Conservation (phyloP, 2,797 vertebrate genomes). For the Florisuga fusca region DNA sequence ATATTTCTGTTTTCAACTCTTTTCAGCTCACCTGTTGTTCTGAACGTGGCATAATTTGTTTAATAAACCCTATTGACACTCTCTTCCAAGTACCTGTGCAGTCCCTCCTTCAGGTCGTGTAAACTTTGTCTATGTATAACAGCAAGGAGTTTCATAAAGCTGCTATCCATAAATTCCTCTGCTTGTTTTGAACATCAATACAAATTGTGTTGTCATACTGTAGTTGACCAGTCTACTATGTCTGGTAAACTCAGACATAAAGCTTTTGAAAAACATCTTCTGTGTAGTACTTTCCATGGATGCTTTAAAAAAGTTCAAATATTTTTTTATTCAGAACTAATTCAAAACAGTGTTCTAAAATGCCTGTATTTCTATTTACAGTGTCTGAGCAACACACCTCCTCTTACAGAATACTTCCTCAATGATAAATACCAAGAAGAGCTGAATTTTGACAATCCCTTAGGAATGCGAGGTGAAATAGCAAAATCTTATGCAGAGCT, state of each 20-base stretch:
- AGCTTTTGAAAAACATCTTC: not conserved
- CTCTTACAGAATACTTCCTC: constrained; percentile 96
- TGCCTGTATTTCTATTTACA: constrained; percentile 73
- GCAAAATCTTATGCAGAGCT: constrained; percentile 94
- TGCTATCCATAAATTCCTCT: not conserved
- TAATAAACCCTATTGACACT: not conserved
- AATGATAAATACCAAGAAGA: constrained; percentile 96
- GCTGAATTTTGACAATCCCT: constrained; percentile 96
- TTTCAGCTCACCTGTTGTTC: not conserved
- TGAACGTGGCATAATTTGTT: not conserved
- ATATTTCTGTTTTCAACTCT: not conserved
- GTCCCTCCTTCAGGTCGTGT: not conserved
- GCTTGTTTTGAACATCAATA: not conserved
- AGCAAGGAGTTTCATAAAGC: not conserved
- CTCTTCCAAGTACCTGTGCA: not conserved
- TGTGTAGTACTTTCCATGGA: not conserved
- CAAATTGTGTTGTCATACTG: not conserved
- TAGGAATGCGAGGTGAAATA: constrained; percentile 99
- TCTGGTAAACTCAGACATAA: not conserved
- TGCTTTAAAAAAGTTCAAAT: not conserved
- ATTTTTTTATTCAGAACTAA: not conserved
- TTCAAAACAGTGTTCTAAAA: not conserved
- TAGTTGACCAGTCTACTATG: not conserved
- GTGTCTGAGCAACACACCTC: constrained; percentile 98
- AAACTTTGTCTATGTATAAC: not conserved